Base-by-base conservation (phyloP, 2,888 invertebrate species). In the Sclerodermus sp. region DNA sequence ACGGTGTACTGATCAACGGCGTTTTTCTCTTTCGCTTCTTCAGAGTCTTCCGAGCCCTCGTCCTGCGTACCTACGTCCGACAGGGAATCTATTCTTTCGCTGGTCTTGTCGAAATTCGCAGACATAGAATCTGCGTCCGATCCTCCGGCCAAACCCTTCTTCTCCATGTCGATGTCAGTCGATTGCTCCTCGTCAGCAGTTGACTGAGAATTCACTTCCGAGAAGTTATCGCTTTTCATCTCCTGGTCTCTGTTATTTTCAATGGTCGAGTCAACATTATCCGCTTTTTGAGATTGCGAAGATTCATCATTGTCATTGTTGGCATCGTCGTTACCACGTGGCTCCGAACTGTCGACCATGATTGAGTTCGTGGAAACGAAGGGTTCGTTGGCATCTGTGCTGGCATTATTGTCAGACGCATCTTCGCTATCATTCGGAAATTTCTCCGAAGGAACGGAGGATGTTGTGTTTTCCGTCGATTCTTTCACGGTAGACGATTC, bases 91-190 rank as follows among this genome's bases (percentile, higher is more conserved):
- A 18, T 45, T 18, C 51, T 48, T 37, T 60, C 53, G 13, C 46
- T 51, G 6, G 29, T 49, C 34, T 50, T 48, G 5, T 51, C 49
- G 16, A 40, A 57, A 40, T 55, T 57, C 3, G 48, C 51, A 6
- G 44, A 53, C 32, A 53, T 47, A 1, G 57, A 61, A 36, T 64
- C 57, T 8, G 46, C 49, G 17, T 57, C 58, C 1, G 60, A 55
- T 23, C 44, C 51, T 9, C 42, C 12, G 45, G 45, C n/a, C n/a
- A n/a, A n/a, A 15, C 47, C 45, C 16, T 51, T 50, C 43, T 42
- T 36, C 5, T 42, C 55, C 16, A 57, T 54, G n/a, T n/a, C n/a
- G 4, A 47, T 51, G 23, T 64, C 55, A 4, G 39, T 42, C 9
- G 55, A 45, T 29, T 42, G 55, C 16, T 59, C 55, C 9, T 53